Evolutionary conservation across 2,797 vertebrate genomes (phyloP), one percentile per base, ranked within the genome.

Genomic region (Paramormyrops hopkinsi): DNA sequence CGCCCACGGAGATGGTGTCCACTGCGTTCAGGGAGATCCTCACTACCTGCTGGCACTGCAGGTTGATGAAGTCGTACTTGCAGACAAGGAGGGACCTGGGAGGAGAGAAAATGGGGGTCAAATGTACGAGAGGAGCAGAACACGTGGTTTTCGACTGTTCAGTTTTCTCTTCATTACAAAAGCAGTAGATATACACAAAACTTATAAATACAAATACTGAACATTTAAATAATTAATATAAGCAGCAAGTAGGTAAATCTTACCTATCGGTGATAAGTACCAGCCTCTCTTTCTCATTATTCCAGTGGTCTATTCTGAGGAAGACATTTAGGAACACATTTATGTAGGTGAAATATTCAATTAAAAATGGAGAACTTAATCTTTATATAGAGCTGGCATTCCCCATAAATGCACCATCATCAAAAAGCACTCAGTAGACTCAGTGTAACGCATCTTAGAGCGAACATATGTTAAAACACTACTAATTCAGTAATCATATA

Each of bases 11-110:
- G 94, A 99, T 96, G 88, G 98, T 99, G 92, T 99, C 98, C 0
- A 99, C 96, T 0, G 98, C 97, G 0, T 95, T 96, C 29, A 99
- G 95, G 2, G 97, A 94, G 12, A 99, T 95, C 91, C 98, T 94
- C 3, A 97, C 93, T 19, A 99, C 97, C 6, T 98, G 98, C 95
- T 97, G 97, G 94, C 98, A 99, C 95, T 96, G 94, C 88, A 99
- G 95, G 93, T 96, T 97, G 94, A 99, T 97, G 94, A 99, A 99
- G 95, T 99, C 98, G 86, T 99, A 99, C 90, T 99, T 99, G 94
- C 98, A 99, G 93, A 99, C 95, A 92, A 99, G 94, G 88, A 99
- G 94, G 48, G 98, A 98, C 95, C 97, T 96, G 93, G 2, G 84
- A 65, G 91, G 2, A 44, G 6, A 79, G 73, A 3, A n/a, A 44